Conservation (phyloP, 1,140 invertebrate species). For the Portunus trituberculatus region DNA sequence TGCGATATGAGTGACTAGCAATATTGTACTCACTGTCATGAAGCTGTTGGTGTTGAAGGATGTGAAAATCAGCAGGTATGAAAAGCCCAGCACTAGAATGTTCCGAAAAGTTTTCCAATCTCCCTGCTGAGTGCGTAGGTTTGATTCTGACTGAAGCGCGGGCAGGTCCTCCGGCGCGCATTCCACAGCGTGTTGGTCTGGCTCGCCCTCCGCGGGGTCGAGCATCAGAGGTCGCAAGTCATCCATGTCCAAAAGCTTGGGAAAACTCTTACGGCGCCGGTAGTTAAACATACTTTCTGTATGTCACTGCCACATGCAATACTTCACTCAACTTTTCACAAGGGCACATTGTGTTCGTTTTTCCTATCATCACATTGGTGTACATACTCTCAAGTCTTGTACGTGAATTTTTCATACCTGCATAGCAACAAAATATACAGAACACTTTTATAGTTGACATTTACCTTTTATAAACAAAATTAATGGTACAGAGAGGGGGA, state of each 20-base stretch:
- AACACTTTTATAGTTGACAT: background rate
- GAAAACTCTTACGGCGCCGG: slow-evolving; percentile 30
- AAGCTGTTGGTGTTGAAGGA: slow-evolving; percentile 64
- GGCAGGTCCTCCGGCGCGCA: background rate
- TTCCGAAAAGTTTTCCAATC: slow-evolving; percentile 32
- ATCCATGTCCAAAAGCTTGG: background rate
- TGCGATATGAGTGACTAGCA: background rate
- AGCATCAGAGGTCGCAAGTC: background rate
- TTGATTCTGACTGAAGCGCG: slow-evolving; percentile 4
- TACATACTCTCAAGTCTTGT: background rate
- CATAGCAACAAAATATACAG: background rate
- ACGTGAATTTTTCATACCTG: background rate
- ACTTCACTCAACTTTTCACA: background rate
- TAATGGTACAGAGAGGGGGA: background rate
- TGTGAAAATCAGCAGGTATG: slow-evolving; percentile 57
- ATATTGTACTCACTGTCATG: slow-evolving; percentile 54
- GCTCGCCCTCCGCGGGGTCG: background rate
- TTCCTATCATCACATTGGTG: background rate
- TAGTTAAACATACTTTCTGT: slow-evolving; percentile 2
- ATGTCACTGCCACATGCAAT: background rate
- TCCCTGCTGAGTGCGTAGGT: background rate
- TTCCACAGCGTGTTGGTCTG: background rate
- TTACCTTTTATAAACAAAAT: background rate
- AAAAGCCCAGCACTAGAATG: slow-evolving; percentile 31
- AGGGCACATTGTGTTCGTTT: background rate